Evolutionary conservation across 2,888 invertebrate species (phyloP).

Genomic region (Melieria picta): DNA sequence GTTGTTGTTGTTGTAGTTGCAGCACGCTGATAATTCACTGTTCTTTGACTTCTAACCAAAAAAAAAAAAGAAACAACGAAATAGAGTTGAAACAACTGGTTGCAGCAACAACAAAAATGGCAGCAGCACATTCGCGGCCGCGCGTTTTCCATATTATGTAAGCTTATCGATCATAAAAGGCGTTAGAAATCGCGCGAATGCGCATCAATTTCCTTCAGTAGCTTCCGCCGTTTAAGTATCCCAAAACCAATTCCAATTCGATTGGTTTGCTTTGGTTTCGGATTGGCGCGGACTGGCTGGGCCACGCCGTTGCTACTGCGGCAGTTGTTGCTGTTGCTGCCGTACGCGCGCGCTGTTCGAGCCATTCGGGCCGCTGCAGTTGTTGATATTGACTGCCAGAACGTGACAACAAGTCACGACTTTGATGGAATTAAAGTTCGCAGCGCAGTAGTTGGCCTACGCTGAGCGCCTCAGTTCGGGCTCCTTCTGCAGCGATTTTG

Average conservation of each 20-base stretch:
- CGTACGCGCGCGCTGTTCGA: slow-evolving; percentile 26
- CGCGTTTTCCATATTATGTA: slow-evolving; percentile 36
- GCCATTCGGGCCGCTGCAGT: slow-evolving; percentile 9
- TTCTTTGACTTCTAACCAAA: neutral
- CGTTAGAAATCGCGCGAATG: slow-evolving; percentile 50
- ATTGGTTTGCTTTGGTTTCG: slow-evolving; percentile 27
- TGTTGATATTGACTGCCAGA: slow-evolving; percentile 51
- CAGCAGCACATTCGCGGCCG: neutral
- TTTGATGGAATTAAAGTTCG: slow-evolving; percentile 53
- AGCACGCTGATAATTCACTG: neutral
- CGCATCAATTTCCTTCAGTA: slow-evolving; percentile 43
- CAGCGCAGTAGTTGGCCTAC: no score
- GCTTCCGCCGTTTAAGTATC: slow-evolving; percentile 46
- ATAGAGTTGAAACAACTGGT: neutral
- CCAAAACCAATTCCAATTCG: slow-evolving; percentile 41
- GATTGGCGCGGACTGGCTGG: slow-evolving; percentile 25
- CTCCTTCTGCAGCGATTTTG: neutral
- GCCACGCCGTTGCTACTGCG: slow-evolving; percentile 46
- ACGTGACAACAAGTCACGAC: slow-evolving; percentile 60
- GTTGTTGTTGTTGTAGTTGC: neutral
- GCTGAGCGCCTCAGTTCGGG: slow-evolving; percentile 2
- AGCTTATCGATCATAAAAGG: slow-evolving; percentile 50
- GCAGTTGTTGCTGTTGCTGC: slow-evolving; percentile 39
- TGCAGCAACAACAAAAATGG: no score
- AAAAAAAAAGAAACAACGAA: no score